Evolutionary conservation across 2,113 vertebrate genomes (phyloP).

Genomic region (Hoplias malabaricus): DNA sequence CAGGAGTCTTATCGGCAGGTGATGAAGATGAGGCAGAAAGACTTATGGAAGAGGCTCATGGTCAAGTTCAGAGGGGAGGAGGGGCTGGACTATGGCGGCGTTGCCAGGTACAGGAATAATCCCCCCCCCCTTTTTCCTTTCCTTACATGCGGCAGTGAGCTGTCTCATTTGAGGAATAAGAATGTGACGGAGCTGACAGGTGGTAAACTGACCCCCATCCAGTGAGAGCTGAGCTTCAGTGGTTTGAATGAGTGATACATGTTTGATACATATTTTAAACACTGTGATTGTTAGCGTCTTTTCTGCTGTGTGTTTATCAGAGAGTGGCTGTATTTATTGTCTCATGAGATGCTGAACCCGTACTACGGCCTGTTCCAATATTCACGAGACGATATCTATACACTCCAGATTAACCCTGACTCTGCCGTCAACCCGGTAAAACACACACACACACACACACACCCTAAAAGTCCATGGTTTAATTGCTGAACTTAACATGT

Average conservation of each 20-base stretch:
- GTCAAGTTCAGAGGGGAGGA: conserved; percentile 99
- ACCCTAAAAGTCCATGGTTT: too few relatives aligned
- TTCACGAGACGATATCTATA: conserved; percentile 97
- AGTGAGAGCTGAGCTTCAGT: too few relatives aligned
- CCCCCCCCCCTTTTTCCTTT: background rate
- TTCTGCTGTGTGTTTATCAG: conserved; percentile 63
- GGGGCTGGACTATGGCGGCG: conserved; percentile 96
- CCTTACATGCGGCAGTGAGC: too few relatives aligned
- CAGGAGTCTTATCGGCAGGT: conserved; percentile 98
- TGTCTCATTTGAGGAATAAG: too few relatives aligned
- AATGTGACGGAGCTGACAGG: too few relatives aligned
- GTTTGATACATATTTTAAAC: too few relatives aligned
- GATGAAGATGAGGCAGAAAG: conserved; percentile 99
- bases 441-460: background rate
- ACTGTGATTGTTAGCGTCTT: background rate
- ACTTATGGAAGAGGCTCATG: conserved; percentile 98
- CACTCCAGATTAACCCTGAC: conserved; percentile 96
- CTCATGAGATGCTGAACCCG: conserved; percentile 98
- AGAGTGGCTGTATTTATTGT: conserved; percentile 97
- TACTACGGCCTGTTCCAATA: conserved; percentile 99
- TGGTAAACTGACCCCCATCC: too few relatives aligned
- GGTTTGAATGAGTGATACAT: too few relatives aligned
- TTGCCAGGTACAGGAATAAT: conserved; percentile 82
- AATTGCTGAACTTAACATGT: too few relatives aligned
- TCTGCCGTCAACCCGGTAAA: conserved; percentile 95